Evolutionary conservation across 1,140 invertebrate genomes (phyloP).

Genomic region (Helicoverpa armigera): DNA sequence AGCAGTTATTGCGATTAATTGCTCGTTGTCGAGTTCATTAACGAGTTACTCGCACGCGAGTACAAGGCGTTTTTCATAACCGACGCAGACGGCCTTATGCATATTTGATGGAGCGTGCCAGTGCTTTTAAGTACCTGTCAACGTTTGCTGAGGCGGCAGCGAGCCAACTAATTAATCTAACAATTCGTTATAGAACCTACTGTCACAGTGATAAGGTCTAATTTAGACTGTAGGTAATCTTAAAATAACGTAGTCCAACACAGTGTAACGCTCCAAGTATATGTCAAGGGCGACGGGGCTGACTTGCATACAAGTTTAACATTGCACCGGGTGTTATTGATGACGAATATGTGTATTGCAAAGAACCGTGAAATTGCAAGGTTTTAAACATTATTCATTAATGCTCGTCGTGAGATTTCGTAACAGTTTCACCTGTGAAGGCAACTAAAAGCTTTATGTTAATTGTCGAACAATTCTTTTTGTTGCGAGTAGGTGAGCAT

Average conservation of each 20-base stretch:
- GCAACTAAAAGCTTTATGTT: background rate
- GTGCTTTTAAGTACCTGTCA: constrained; percentile 63
- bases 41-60: constrained; percentile 63
- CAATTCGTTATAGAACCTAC: constrained; percentile 57
- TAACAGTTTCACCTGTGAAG: constrained; percentile 8
- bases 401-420: background rate
- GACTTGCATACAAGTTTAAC: constrained; percentile 60
- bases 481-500: background rate
- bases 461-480: constrained; percentile 2
- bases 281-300: constrained; percentile 74
- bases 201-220: constrained; percentile 56
- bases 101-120: constrained; percentile 71
- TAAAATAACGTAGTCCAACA: constrained; percentile 29
- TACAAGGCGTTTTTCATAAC: constrained; percentile 74
- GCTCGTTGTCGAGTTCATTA: constrained; percentile 64
- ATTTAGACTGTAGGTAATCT: constrained; percentile 54
- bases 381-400: background rate
- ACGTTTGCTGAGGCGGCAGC: constrained; percentile 56
- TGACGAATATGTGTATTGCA: constrained; percentile 19
- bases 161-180: constrained; percentile 61
- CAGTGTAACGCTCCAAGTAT: constrained; percentile 58
- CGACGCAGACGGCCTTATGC: constrained; percentile 69
- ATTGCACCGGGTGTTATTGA: constrained; percentile 47
- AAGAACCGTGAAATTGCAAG: constrained; percentile 28
- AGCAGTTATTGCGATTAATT: constrained; percentile 60